Conservation (phyloP, 2,797 vertebrate species). For the Helicolenus hilgendorfi region DNA sequence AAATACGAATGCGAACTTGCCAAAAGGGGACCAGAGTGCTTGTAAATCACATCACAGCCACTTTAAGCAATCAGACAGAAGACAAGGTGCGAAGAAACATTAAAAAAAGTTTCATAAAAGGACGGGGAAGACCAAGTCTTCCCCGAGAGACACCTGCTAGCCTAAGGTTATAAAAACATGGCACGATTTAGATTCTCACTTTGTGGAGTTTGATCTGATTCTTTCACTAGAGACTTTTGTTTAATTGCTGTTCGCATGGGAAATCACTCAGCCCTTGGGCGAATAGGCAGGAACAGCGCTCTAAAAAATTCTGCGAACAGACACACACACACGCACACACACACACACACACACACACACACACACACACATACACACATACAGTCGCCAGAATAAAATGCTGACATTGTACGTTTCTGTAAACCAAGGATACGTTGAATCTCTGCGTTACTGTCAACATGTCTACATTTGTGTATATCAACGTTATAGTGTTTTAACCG, state of each 20-base stretch:
- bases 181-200: conserved; percentile 32
- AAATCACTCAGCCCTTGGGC: conserved; percentile 70
- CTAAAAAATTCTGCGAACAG: conserved; percentile 40
- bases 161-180: conserved; percentile 62
- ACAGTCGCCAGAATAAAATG: background rate
- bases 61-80: conserved; percentile 45
- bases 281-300: conserved; percentile 41
- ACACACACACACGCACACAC: background rate
- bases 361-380: conserved; percentile 20
- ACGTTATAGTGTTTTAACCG: background rate
- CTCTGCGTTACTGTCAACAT: background rate
- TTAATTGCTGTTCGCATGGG: conserved; percentile 81
- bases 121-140: conserved; percentile 29
- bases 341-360: conserved; percentile 14
- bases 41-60: conserved; percentile 63
- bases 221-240: conserved; percentile 69
- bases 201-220: conserved; percentile 70
- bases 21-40: conserved; percentile 38
- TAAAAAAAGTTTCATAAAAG: conserved; percentile 34
- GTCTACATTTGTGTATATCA: background rate
- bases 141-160: conserved; percentile 62
- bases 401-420: background rate
- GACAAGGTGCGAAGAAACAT: conserved; percentile 27
- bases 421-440: background rate
- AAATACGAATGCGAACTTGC: conserved; percentile 62